Base-by-base conservation (phyloP, 2,797 vertebrate genomes). In the Rhynchotus rufescens region DNA sequence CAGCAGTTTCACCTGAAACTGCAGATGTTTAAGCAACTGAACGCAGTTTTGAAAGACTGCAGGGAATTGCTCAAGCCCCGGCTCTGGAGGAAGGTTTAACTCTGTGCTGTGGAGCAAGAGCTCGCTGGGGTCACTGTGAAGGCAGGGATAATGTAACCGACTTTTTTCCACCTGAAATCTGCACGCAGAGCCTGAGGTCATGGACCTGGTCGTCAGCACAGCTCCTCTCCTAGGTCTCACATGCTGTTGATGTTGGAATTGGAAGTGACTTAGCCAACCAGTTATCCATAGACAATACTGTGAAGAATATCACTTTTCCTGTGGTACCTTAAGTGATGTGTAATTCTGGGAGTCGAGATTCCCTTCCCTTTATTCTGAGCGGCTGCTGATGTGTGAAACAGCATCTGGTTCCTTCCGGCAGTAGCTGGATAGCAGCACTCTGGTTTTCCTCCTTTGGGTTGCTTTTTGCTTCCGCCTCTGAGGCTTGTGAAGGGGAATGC, bases 21-120 rank as follows among this genome's bases (percentile, higher is more conserved):
- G 86, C 91, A 94, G 91, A 91, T 91, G 85, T 90, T 87, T 73
- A 88, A 83, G 65, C 49, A 65, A 19, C 44, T 5, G 75, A 80
- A 90, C 75, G 82, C 64, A 56, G 80, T 90, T 93, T 93, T 95
- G 61, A 71, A 42, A 74, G 81, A 26, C 6, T 59, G 25, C 2
- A 0, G 60, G 65, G 62, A 64, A 49, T 52, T 60, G 49, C 62
- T 90, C 3, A 2, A 19, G 67, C 57, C 34, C 34, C 20, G 3
- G 0, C 12, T 30, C 40, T 49, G 26, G 38, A 74, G 59, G 32
- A 40, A 57, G 69, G 66, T 20, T 72, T 68, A 69, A 28, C 68
- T 74, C 51, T 21, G 54, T 42, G 75, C 45, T 21, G 57, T 1
- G 0, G 25, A 10, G 59, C 3, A 1, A 19, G 22, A 75, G 38